Evolutionary conservation across 2,113 vertebrate genomes (phyloP), one percentile per base, ranked within the genome.

Genomic region (Lagopus leucura): DNA sequence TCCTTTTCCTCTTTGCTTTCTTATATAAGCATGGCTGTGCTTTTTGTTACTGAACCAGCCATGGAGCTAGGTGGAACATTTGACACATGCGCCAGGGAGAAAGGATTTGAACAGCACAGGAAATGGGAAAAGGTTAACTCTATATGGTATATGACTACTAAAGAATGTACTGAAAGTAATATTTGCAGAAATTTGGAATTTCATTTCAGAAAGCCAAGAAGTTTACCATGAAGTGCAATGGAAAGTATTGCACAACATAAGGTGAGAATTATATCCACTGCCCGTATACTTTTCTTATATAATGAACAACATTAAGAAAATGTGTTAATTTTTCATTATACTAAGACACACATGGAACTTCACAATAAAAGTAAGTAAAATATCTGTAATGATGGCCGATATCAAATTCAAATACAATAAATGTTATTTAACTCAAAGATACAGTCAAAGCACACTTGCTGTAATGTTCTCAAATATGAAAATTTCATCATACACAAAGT

Each of bases 291-390:
- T 94, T 91, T 92, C 94, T 66, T 25, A 54, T 89, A 57, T 21
- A 40, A 40, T 66, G 60, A 80, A 32, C 47, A 86, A 69, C 86
- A 75, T 75, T 92, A 81, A 88, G 60, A 96, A 96, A 81, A 91
- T 48, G 63, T 94, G 55, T n/a, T 96, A 92, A 86, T 92, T 95
- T 78, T 89, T 88, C 40, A 66, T 83, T 66, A 85, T 88, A 58
- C 77, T 71, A 58, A 85, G 78, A 58, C 72, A 82, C 13, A 93
- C 86, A 90, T 78, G 75, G 77, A 92, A 82, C 34, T 57, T 38
- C 42, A 55, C 50, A 75, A 73, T 82, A 81, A 22, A 89, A 82
- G 73, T 78, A 89, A 82, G 67, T 76, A 57, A 73, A 50, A 22
- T 21, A 65, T 71, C 82, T 63, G 54, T 43, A 74, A 30, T 27